These are phyloP conservation scores for Sebastes iracundus DNA, from an alignment of 2,797 vertebrate species.

Conservation along the genomic window DNA sequence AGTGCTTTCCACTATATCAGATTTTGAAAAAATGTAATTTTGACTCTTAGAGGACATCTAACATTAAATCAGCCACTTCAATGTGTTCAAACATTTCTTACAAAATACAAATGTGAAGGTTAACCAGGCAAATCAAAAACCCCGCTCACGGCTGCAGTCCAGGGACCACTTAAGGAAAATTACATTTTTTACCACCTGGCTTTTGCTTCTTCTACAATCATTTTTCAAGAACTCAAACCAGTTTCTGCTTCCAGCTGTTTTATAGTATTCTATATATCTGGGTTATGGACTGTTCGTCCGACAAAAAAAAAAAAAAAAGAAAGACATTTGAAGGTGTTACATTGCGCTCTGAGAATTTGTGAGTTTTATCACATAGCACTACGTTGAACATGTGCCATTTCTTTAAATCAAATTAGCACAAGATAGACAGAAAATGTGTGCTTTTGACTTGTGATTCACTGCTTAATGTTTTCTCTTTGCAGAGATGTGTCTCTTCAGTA, in stretches of 20 bases:
- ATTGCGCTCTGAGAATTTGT: background rate
- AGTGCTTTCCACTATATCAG: background rate
- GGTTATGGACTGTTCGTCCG: background rate
- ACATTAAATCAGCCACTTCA: background rate
- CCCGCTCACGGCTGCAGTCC: background rate
- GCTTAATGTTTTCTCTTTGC: background rate
- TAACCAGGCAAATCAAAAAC: background rate
- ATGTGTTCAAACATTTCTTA: background rate
- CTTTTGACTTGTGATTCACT: background rate
- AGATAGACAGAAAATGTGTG: background rate
- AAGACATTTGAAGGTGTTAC: background rate
- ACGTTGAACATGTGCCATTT: background rate
- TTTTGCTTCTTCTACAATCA: background rate
- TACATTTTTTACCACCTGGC: background rate
- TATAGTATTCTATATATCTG: background rate
- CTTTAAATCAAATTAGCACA: background rate
- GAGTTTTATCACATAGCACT: background rate
- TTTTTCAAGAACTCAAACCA: background rate
- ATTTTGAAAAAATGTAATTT: background rate
- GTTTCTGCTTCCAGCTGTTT: background rate
- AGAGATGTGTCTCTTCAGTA: background rate
- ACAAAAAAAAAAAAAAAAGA: too few relatives aligned
- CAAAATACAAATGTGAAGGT: background rate
- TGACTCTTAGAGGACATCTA: background rate
- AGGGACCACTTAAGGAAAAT: background rate